Conservation (phyloP, 2,113 vertebrate species). For the Trogon melanurus region DNA sequence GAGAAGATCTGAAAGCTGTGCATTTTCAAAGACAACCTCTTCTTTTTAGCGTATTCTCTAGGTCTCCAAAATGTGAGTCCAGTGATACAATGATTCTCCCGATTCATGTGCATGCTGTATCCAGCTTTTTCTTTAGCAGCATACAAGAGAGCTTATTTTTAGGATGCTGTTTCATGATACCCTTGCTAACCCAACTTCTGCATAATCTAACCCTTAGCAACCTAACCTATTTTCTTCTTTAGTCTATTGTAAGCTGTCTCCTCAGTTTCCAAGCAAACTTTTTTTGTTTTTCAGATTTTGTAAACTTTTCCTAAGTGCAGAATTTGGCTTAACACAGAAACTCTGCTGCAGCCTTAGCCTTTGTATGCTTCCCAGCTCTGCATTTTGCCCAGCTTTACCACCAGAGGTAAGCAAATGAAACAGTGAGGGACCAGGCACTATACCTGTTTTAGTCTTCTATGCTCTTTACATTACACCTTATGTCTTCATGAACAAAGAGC, state of each 20-base stretch:
- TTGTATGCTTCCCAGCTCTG: background rate
- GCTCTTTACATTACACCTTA: background rate
- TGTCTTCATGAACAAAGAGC: background rate
- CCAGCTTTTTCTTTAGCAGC: background rate
- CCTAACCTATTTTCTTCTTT: background rate
- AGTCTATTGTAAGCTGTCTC: background rate
- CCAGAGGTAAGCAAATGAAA: background rate
- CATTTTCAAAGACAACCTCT: conserved; percentile 25
- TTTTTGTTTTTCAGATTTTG: background rate
- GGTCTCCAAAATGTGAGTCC: background rate
- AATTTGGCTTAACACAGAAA: background rate
- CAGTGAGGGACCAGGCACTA: background rate
- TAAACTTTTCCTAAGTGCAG: background rate
- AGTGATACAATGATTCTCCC: background rate
- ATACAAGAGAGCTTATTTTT: background rate
- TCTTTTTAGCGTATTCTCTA: background rate
- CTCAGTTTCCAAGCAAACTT: background rate
- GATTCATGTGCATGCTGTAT: background rate
- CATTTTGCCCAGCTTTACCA: background rate
- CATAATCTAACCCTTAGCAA: background rate
- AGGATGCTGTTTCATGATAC: background rate
- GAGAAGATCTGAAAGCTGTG: background rate
- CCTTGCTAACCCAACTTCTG: background rate
- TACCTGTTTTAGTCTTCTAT: background rate
- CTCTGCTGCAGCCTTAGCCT: background rate